phyloP scores from a whole-genome alignment of 2,797 vertebrate species.

The Poecilia wingei region DNA sequence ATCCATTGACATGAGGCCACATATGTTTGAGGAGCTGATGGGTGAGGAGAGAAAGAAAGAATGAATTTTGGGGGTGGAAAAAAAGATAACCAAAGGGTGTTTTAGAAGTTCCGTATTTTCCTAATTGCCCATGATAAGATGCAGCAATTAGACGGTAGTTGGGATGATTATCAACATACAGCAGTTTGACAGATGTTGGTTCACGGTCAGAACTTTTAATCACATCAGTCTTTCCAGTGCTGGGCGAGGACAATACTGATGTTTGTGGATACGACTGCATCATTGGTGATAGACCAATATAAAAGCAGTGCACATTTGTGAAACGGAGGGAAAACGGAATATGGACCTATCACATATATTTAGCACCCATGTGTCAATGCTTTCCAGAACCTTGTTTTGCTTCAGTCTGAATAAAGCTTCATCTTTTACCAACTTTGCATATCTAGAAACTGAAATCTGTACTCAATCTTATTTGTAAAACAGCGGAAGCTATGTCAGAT shows the following conservation, averaged over 20 bases:
- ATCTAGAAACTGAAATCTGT: not conserved
- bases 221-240: conserved; percentile 48
- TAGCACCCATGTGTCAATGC: not conserved
- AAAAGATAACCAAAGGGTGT: conserved; percentile 74
- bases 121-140: conserved; percentile 80
- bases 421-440: not conserved
- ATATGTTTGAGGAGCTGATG: conserved; percentile 63
- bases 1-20: conserved; percentile 73
- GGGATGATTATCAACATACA: conserved; percentile 78
- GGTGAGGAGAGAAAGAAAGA: conserved; percentile 35
- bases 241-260: conserved; percentile 44
- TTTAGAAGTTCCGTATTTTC: conserved; percentile 80
- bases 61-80: conserved; percentile 56
- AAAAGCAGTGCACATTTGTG: not conserved
- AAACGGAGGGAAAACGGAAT: not conserved
- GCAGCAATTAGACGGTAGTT: conserved; percentile 79
- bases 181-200: conserved; percentile 80
- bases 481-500: not conserved
- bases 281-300: not conserved
- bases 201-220: conserved; percentile 57
- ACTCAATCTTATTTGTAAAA: not conserved
- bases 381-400: not conserved
- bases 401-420: not conserved
- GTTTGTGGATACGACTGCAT: conserved; percentile 24
- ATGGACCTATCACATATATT: not conserved